Conservation (phyloP, 2,888 invertebrate species). For the Conchocele bisecta region DNA sequence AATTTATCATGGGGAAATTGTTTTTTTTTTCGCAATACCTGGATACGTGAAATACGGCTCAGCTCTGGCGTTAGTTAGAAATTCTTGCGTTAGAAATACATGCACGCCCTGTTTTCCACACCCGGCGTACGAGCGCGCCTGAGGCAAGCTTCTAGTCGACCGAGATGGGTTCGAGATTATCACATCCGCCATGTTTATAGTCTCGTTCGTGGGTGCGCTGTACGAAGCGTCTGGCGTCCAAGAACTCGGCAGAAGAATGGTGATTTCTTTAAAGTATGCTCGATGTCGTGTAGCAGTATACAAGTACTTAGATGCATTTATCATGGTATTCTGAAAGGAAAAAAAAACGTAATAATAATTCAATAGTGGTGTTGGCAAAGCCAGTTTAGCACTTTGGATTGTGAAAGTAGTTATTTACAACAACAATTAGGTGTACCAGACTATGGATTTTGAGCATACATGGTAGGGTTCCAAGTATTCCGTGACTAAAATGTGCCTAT, state of each 20-base stretch:
- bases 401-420: no score
- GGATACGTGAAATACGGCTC: slow-evolving; percentile 43
- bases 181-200: slow-evolving; percentile 49
- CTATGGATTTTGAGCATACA: no score
- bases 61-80: slow-evolving; percentile 56
- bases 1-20: no score
- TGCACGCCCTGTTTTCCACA: slow-evolving; percentile 73
- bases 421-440: no score
- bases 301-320: slow-evolving; percentile 85
- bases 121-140: slow-evolving; percentile 66
- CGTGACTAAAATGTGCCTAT: no score
- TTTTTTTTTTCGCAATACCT: no score
- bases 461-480: no score
- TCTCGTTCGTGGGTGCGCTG: slow-evolving; percentile 31
- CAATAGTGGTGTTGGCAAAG: no score
- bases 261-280: slow-evolving; percentile 85
- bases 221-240: slow-evolving; percentile 82
- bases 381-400: no score
- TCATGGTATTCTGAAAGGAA: slow-evolving; percentile 84
- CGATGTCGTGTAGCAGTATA: slow-evolving; percentile 85
- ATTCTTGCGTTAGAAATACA: slow-evolving; percentile 69
- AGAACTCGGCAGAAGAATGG: slow-evolving; percentile 86
- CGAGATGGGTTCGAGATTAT: slow-evolving; percentile 42
- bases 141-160: slow-evolving; percentile 42
- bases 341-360: no score